Evolutionary conservation across 1,140 invertebrate genomes (phyloP), one percentile per base, ranked within the genome.

Genomic region (Pseudomyrmex dendroicus): DNA sequence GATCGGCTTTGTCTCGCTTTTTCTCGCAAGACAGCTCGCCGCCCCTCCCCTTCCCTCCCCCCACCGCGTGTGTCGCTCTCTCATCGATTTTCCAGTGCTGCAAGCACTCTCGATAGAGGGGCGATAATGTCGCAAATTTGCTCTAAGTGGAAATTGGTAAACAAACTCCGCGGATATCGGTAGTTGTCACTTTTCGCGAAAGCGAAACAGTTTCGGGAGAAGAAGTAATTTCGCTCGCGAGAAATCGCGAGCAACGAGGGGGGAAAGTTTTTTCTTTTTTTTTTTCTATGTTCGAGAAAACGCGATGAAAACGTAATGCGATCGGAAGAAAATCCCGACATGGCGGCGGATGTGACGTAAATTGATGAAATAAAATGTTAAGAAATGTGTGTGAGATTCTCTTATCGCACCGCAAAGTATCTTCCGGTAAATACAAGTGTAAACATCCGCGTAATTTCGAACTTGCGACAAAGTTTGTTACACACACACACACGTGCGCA

Each of bases 61-160:
- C 20, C 20, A 20, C 20, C 35, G 4, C 4, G 0, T 35, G 35
- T 35, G 35, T 35, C 35, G 35, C 35, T 35, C 35, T 35, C 59
- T 25, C n/a, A 80, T 80, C 54, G 66, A 80, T 80, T 80, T 80
- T 72, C 10, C 56, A 44, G 5, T 35, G 66, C 54, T 17, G 17
- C 54, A 66, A 80, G 54, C 44, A 35, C 46, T 48, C 66, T 35
- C 66, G 76, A 80, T 59, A 61, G 13, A 64, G 66, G 17, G 44
- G 9, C 46, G 64, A n/a, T 80, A 72, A 78, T 70, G 22, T 72
- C 8, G 54, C 46, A 61, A 80, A 80, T 54, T 80, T 46, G 52
- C 44, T 13, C 64, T 15, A 22, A 68, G 64, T 59, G 54, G 44
- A 80, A 80, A 80, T 80, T 80, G 66, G 20, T 72, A 80, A 80